Evolutionary conservation across 2,888 invertebrate genomes (phyloP).

Genomic region (Seladonia tumulorum): DNA sequence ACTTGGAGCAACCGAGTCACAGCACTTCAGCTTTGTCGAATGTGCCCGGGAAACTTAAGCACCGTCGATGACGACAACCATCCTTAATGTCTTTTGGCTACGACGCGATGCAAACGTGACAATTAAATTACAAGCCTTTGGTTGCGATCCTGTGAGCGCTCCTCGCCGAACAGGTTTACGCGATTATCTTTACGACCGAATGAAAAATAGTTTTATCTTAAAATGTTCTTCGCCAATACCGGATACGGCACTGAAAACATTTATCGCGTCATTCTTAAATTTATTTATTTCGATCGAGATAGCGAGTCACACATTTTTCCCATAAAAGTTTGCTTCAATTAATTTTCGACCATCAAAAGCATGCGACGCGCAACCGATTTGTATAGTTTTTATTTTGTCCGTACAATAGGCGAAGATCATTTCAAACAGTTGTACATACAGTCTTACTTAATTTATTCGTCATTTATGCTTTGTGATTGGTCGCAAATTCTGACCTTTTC

Average conservation of each 20-base stretch:
- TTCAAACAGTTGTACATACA: neutral
- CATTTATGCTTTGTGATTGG: neutral
- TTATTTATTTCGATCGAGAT: neutral
- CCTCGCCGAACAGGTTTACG: neutral
- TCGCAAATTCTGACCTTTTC: neutral
- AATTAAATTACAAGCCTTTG: conserved; percentile 29
- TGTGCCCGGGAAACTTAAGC: conserved; percentile 33
- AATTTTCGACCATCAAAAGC: neutral
- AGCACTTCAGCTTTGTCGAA: conserved; percentile 35
- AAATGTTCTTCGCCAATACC: neutral
- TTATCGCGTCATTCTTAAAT: neutral
- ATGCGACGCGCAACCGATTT: neutral
- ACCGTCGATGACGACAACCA: conserved; percentile 34
- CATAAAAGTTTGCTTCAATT: neutral
- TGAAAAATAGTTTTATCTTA: neutral
- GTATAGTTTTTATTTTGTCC: neutral
- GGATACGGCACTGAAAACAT: neutral
- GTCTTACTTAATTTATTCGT: neutral
- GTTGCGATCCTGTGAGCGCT: neutral
- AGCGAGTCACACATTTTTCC: neutral
- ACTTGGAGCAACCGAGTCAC: conserved; percentile 45
- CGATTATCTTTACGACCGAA: conserved; percentile 1
- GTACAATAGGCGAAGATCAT: neutral
- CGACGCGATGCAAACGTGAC: conserved; percentile 2
- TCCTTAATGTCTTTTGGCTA: conserved; percentile 43